These are phyloP conservation scores for Luffia ferchaultella DNA, from an alignment of 2,888 invertebrate genomes.

Conservation along the genomic window DNA sequence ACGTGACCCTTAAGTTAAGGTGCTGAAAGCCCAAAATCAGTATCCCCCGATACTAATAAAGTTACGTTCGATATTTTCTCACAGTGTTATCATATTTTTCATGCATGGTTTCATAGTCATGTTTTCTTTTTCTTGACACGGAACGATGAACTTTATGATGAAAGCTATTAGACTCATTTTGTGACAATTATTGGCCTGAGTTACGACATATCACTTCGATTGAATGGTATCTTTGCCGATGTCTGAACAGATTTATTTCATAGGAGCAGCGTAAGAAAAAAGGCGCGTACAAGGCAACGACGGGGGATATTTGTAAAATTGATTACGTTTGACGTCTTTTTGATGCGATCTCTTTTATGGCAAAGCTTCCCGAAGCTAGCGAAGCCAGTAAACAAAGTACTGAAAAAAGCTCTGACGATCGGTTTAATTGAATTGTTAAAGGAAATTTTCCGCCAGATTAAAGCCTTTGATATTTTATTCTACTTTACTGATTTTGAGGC, in stretches of 20 bases:
- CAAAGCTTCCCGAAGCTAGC: constrained; percentile 1
- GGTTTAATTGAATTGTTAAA: constrained; percentile 50
- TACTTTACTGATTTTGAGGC: neutral
- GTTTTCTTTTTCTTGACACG: neutral
- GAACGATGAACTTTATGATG: constrained; percentile 2
- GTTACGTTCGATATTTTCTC: constrained; percentile 51
- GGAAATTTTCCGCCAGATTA: neutral
- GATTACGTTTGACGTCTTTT: constrained; percentile 59
- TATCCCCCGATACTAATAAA: constrained; percentile 32
- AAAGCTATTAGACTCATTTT: neutral
- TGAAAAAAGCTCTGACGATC: constrained; percentile 32
- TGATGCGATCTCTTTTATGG: constrained; percentile 34
- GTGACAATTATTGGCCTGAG: neutral
- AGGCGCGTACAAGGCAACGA: constrained; percentile 22
- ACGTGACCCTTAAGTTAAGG: constrained; percentile 12
- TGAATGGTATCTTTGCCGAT: constrained; percentile 21
- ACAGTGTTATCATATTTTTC: constrained; percentile 48
- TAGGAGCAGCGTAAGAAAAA: constrained; percentile 37
- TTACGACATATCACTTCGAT: constrained; percentile 9
- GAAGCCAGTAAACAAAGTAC: neutral
- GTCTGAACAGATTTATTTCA: constrained; percentile 46
- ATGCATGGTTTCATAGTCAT: constrained; percentile 1
- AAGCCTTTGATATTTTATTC: neutral
- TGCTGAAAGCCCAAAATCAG: constrained; percentile 13
- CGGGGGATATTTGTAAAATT: constrained; percentile 55